These are phyloP conservation scores for Myopa testacea DNA, from an alignment of 2,888 invertebrate genomes.

Conservation along the genomic window DNA sequence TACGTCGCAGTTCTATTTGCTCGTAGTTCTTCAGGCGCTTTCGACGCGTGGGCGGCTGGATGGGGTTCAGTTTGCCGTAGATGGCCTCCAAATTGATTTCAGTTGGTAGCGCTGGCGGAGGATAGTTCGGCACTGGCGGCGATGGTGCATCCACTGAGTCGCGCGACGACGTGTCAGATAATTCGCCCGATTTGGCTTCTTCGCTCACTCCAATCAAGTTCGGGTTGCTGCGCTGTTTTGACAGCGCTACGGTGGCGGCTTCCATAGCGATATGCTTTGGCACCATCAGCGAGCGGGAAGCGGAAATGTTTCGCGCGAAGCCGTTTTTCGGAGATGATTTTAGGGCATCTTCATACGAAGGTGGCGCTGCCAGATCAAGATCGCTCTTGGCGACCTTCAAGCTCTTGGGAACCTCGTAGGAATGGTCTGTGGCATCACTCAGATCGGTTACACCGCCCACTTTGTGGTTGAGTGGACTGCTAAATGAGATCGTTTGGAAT, in stretches of 20 bases:
- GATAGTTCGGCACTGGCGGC: conserved; percentile 64
- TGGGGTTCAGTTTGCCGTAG: conserved; percentile 55
- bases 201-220: conserved; percentile 43
- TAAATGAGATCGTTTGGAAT: conserved; percentile 65
- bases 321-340: conserved; percentile 20
- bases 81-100: conserved; percentile 48
- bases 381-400: conserved; percentile 49
- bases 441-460: conserved; percentile 58
- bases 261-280: conserved; percentile 53
- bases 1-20: conserved; percentile 58
- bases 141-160: conserved; percentile 52
- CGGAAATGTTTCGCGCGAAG: conserved; percentile 45
- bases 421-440: conserved; percentile 51
- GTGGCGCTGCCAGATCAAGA: conserved; percentile 52
- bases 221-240: conserved; percentile 46
- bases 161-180: conserved; percentile 50
- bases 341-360: conserved; percentile 63
- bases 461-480: conserved; percentile 62
- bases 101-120: conserved; percentile 61
- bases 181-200: conserved; percentile 36
- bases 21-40: conserved; percentile 63
- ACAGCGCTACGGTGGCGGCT: conserved; percentile 48
- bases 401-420: conserved; percentile 64
- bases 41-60: conserved; percentile 58
- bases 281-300: conserved; percentile 48